A percentile compares a stretch with the other conserved stretches of the same genome.
Evolutionary conservation across 2,113 vertebrate species (phyloP).

Genomic region (Lycocorax pyrrhopterus): DNA sequence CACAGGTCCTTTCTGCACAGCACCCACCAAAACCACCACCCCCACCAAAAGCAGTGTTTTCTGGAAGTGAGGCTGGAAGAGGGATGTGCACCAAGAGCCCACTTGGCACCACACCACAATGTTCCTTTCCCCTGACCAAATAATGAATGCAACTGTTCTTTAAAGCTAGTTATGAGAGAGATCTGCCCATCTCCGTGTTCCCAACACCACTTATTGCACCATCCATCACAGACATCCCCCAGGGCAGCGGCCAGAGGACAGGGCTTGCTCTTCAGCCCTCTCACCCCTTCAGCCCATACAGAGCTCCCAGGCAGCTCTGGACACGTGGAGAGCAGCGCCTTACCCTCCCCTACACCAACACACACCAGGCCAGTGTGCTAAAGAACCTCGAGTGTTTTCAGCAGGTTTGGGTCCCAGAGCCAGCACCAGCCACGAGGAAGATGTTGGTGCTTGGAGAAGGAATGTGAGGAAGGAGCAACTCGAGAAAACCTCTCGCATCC

Average conservation of each 20-base stretch:
- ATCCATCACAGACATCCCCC: not conserved
- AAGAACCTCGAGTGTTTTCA: not conserved
- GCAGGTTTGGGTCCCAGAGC: not conserved
- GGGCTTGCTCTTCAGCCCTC: not conserved
- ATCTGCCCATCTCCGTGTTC: not conserved
- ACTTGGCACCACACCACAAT: not conserved
- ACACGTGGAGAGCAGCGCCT: not conserved
- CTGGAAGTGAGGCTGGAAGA: not conserved
- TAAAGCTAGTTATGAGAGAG: not conserved
- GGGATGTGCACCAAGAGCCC: not conserved
- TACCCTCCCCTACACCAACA: not conserved
- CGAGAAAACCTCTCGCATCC: fast-evolving
- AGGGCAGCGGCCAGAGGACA: not conserved
- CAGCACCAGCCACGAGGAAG: not conserved
- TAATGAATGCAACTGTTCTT: not conserved
- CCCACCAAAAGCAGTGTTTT: not conserved
- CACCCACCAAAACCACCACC: not conserved
- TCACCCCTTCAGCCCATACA: not conserved
- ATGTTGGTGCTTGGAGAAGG: not conserved
- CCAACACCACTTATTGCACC: not conserved
- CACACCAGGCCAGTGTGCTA: not conserved
- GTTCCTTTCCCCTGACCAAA: not conserved
- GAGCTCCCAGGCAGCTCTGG: not conserved
- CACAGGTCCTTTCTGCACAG: not conserved
- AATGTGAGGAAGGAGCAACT: not conserved